phyloP scores from a whole-genome alignment of 37 sponge, comb jelly and placozoan genomes.

The Diacarnus erythraeanus region DNA sequence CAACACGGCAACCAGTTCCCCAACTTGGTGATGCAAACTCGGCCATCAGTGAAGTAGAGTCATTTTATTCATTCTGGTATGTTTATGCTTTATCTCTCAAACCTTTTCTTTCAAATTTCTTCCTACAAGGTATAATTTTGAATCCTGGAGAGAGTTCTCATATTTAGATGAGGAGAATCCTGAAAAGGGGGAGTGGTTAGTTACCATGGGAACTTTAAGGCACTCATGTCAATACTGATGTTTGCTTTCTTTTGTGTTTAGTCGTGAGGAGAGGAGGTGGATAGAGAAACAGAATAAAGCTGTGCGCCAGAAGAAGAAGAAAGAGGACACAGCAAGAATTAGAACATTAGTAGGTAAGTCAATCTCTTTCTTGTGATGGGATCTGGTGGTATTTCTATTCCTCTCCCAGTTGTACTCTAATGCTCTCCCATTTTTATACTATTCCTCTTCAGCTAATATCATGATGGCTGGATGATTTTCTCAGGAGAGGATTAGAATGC shows the following conservation, averaged over 20 bases:
- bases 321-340: constrained; percentile 81
- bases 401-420: neutral
- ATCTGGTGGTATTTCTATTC: neutral
- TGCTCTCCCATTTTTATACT: no score
- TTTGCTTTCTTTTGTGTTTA: no score
- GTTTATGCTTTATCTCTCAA: neutral
- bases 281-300: constrained; percentile 95
- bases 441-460: no score
- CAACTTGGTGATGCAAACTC: constrained; percentile 60
- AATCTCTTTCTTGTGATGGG: neutral
- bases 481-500: no score
- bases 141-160: constrained; percentile 97
- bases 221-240: no score
- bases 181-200: constrained; percentile 91
- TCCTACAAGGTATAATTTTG: constrained; percentile 82
- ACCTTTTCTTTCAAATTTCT: neutral
- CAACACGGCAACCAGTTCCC: constrained; percentile 82
- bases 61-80: constrained; percentile 92
- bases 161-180: constrained; percentile 91
- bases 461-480: no score
- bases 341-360: constrained; percentile 76
- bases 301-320: constrained; percentile 77
- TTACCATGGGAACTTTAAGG: no score
- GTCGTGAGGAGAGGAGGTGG: constrained; percentile 94
- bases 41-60: constrained; percentile 70